These are phyloP conservation scores for Suricata suricatta DNA, from an alignment of 2,113 vertebrate species.

Conservation along the genomic window DNA sequence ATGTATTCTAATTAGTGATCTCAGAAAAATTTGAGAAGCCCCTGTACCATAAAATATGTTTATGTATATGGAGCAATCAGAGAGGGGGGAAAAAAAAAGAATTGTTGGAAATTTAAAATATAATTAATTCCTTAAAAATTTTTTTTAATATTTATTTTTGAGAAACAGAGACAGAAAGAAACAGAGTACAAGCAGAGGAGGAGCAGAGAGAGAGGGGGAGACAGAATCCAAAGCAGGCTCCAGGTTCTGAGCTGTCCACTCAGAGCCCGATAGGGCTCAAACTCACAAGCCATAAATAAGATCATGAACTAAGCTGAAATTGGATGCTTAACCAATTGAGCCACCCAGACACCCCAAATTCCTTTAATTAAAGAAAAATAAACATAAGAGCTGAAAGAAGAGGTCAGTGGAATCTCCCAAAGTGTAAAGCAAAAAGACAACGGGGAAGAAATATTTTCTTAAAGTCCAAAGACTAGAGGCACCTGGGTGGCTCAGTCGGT, in stretches of 20 bases:
- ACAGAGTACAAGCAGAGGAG: too few species aligned
- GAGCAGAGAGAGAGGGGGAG: too few species aligned
- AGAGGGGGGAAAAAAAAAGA: not conserved
- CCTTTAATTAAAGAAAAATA: not conserved
- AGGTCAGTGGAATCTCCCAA: not conserved
- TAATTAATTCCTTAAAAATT: not conserved
- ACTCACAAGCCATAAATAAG: too few species aligned
- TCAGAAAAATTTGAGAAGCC: not conserved
- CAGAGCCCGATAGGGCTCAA: too few species aligned
- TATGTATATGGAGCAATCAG: not conserved
- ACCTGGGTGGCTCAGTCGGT: too few species aligned
- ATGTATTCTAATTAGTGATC: not conserved
- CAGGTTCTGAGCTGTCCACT: too few species aligned
- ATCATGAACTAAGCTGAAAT: too few species aligned
- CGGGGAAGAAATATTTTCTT: not conserved
- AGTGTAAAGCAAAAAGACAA: not conserved
- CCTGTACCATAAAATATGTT: not conserved
- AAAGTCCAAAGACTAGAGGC: not conserved
- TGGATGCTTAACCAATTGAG: too few species aligned
- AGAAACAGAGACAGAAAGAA: too few species aligned
- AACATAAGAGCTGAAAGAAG: not conserved
- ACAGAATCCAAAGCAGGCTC: too few species aligned
- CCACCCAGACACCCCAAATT: too few species aligned
- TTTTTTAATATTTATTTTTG: too few species aligned
- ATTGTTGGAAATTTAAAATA: not conserved